Conservation (phyloP, 2,113 vertebrate species). For the Amphilophus citrinellus region DNA sequence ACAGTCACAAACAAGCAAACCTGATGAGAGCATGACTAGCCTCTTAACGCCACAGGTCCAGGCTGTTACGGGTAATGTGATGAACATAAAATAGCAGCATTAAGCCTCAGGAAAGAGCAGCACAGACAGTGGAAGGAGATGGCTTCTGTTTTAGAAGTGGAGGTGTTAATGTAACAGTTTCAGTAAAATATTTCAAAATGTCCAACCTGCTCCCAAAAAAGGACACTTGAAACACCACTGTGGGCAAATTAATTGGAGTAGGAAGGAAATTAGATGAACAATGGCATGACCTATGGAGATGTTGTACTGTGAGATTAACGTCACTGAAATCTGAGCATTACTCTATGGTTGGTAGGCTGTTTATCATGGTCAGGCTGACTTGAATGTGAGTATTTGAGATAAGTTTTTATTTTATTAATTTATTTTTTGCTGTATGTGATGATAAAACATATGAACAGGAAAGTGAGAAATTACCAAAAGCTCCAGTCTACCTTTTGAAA, state of each 20-base stretch:
- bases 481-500: neutral
- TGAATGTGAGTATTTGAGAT: neutral
- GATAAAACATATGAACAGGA: rapidly evolving
- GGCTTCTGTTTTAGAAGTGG: neutral
- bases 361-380: neutral
- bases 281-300: neutral
- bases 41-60: neutral
- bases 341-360: neutral
- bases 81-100: no score
- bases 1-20: neutral
- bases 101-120: no score
- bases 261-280: neutral
- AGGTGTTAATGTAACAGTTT: neutral
- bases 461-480: neutral
- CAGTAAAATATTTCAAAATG: neutral
- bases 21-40: neutral
- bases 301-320: neutral
- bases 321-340: neutral
- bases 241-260: neutral
- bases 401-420: no score
- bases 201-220: neutral
- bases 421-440: no score
- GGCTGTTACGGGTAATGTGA: no score
- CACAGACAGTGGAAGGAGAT: no score
- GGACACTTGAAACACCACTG: neutral